phyloP scores from a whole-genome alignment of 30 jellyfish, hydroid and myxozoan genomes.

The Turritopsis rubra region DNA sequence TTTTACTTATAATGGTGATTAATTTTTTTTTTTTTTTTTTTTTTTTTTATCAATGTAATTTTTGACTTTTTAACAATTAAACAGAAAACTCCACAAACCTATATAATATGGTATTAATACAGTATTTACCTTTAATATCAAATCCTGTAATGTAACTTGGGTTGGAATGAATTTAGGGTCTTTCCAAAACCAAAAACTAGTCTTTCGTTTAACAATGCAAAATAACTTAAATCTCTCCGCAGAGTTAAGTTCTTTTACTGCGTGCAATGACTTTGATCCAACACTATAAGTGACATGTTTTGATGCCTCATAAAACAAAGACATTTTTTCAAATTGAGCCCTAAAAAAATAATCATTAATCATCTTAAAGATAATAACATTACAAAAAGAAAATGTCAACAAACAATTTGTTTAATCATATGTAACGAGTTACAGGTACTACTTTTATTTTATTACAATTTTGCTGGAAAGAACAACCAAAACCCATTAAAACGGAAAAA shows the following conservation, averaged over 20 bases:
- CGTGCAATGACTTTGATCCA: constrained; percentile 57
- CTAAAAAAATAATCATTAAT: not conserved
- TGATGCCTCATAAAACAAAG: constrained; percentile 73
- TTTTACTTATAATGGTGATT: too few relatives aligned
- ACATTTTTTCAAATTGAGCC: constrained; percentile 25
- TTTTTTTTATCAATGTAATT: too few relatives aligned
- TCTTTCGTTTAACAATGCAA: constrained; percentile 56
- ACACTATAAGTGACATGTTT: constrained; percentile 65
- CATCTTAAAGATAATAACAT: too few relatives aligned
- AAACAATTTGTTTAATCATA: too few relatives aligned
- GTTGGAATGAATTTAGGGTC: constrained; percentile 63
- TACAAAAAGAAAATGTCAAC: too few relatives aligned
- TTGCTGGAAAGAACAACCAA: too few relatives aligned
- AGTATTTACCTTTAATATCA: constrained; percentile 39
- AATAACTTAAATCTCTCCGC: constrained; percentile 54
- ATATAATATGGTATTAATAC: not conserved
- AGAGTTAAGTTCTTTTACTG: constrained; percentile 66
- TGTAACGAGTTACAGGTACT: too few relatives aligned
- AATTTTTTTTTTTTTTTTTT: too few relatives aligned
- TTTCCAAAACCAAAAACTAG: constrained; percentile 84
- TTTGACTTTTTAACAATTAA: too few relatives aligned
- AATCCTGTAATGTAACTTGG: constrained; percentile 53
- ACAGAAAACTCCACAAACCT: not conserved
- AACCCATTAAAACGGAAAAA: too few relatives aligned
- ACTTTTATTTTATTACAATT: too few relatives aligned